Conservation (phyloP, 2,797 vertebrate species). For the Channallabes apus region DNA sequence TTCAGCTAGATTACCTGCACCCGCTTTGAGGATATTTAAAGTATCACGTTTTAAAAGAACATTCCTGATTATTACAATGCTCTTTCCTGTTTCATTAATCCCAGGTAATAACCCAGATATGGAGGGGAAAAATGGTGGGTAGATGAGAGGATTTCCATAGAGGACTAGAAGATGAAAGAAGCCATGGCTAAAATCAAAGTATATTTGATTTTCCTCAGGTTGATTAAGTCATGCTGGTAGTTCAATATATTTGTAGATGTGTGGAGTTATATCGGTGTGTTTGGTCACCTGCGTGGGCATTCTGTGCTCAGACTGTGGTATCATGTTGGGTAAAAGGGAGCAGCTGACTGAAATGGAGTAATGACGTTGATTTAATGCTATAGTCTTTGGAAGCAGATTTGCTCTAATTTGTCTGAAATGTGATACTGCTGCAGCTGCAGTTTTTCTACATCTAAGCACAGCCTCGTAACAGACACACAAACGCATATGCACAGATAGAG, state of each 20-base stretch:
- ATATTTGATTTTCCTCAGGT: neutral
- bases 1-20: conserved; percentile 63
- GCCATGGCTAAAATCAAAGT: neutral
- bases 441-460: conserved; percentile 40
- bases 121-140: neutral
- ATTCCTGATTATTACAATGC: conserved; percentile 45
- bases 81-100: conserved; percentile 47
- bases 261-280: neutral
- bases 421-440: conserved; percentile 56
- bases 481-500: conserved; percentile 17
- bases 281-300: conserved; percentile 8
- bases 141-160: conserved; percentile 3
- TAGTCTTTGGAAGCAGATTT: conserved; percentile 56
- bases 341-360: conserved; percentile 28
- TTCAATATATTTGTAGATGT: neutral
- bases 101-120: conserved; percentile 30
- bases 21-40: conserved; percentile 62
- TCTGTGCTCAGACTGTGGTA: neutral
- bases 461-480: conserved; percentile 20
- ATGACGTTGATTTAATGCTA: conserved; percentile 54
- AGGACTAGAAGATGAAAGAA: conserved; percentile 15
- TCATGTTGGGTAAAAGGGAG: conserved; percentile 8
- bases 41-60: conserved; percentile 65
- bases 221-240: conserved; percentile 7
- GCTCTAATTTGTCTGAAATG: conserved; percentile 55